Evolutionary conservation across 2,888 invertebrate species (phyloP).

Genomic region (Mimachlamys varia): DNA sequence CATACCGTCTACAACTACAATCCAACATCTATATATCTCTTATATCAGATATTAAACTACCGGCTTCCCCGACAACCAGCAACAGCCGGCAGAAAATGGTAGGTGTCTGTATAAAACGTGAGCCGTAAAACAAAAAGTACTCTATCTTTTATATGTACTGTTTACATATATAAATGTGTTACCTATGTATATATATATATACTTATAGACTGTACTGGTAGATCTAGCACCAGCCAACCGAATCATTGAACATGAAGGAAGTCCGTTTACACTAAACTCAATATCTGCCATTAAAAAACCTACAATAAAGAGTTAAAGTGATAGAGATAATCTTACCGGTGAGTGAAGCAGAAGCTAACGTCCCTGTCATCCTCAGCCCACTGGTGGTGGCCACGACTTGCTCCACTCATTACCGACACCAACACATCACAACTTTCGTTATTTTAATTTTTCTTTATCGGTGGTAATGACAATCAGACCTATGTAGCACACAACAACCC

Average conservation of each 20-base stretch:
- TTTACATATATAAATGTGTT: background rate
- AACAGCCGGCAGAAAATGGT: constrained; percentile 36
- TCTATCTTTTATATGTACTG: background rate
- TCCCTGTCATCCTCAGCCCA: constrained; percentile 46
- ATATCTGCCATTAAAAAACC: constrained; percentile 36
- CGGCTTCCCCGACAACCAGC: constrained; percentile 3
- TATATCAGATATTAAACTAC: constrained; percentile 31
- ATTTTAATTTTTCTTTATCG: constrained; percentile 67
- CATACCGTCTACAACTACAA: constrained; percentile 32
- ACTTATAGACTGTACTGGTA: background rate
- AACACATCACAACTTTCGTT: constrained; percentile 66
- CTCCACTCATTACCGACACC: constrained; percentile 62
- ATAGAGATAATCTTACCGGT: constrained; percentile 45
- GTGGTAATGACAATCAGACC: constrained; percentile 65
- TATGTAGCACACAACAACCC: constrained; percentile 52
- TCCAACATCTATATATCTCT: constrained; percentile 21
- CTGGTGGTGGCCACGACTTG: constrained; percentile 44
- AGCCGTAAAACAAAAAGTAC: background rate
- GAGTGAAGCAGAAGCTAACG: constrained; percentile 42
- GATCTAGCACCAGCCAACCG: background rate
- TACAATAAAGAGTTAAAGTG: background rate
- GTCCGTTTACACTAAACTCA: constrained; percentile 27
- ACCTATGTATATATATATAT: background rate
- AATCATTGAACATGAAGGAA: constrained; percentile 33
- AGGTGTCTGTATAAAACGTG: background rate